Evolutionary conservation across 1,140 invertebrate genomes (phyloP), one percentile per base, ranked within the genome.

Genomic region (Calephelis virginiensis): DNA sequence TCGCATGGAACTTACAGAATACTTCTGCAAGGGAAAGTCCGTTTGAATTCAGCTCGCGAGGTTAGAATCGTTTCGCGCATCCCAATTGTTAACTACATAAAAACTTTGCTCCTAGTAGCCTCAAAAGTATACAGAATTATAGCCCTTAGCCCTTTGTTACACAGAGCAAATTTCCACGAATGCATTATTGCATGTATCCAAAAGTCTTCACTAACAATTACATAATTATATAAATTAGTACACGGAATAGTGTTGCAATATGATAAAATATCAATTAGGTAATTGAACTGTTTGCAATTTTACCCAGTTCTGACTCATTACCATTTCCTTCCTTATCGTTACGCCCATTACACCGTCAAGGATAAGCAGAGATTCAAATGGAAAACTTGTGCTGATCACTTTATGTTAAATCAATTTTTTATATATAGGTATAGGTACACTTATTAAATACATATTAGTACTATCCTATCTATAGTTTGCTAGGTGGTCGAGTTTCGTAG

Each of bases 1-100:
- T 71, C 63, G 67, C 5, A 37, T 38, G 14, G 13, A 56, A 40
- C 17, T 11, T 64, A 56, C 68, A 82, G 78, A 85, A 83, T 84
- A 87, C 59, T 11, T 48, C 75, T 43, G 60, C 72, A 77, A 76
- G 76, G 82, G 83, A 87, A 85, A 80, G 76, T 77, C 66, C 38
- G 61, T 64, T 84, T 76, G 81, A 85, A 89, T 86, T 85, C 84
- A 75, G 49, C 67, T 66, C 80, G 76, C 84, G 81, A 81, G 79
- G 74, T 69, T 76, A 68, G 61, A 59, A 60, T 60, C 70, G 67
- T 76, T 75, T 68, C 79, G 64, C 72, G 84, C 78, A 83, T 85
- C 72, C 74, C 75, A 80, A 87, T 76, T 64, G 74, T 73, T 69
- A 73, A 65, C 66, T 68, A 71, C 60, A 59, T 71, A 63, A 49